These are phyloP conservation scores for Champsocephalus esox DNA, from an alignment of 2,797 vertebrate species.

Conservation along the genomic window DNA sequence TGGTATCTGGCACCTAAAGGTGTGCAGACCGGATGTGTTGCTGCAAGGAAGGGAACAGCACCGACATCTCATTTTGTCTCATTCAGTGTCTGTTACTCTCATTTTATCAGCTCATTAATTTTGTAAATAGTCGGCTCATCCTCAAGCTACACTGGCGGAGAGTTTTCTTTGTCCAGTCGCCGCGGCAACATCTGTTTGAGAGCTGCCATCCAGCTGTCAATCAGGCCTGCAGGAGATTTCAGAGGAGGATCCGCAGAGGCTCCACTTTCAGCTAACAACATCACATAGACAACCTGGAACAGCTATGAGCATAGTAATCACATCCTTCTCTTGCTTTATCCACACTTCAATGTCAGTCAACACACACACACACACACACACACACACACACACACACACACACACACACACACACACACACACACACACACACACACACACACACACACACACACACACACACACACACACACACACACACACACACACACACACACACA, in stretches of 20 bases:
- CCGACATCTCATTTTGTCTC: constrained; percentile 30
- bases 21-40: constrained; percentile 21
- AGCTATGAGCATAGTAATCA: constrained; percentile 56
- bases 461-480: constrained; percentile 1
- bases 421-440: constrained; percentile 15
- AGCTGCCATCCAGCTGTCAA: constrained; percentile 58
- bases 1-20: constrained; percentile 26
- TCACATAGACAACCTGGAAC: constrained; percentile 17
- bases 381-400: constrained; percentile 4
- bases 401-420: constrained; percentile 12
- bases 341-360: constrained; percentile 39
- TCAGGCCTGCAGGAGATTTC: constrained; percentile 56
- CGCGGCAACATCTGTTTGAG: constrained; percentile 59
- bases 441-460: constrained; percentile 15
- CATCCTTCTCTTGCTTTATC: constrained; percentile 17
- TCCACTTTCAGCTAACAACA: constrained; percentile 32
- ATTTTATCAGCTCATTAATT: constrained; percentile 30
- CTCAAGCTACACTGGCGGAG: constrained; percentile 17
- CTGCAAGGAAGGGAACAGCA: constrained; percentile 15
- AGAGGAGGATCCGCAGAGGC: constrained; percentile 30
- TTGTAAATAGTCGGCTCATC: constrained; percentile 44
- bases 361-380: constrained; percentile 24
- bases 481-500: constrained; percentile 18
- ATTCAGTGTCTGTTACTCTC: constrained; percentile 28
- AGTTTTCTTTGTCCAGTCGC: constrained; percentile 30